phyloP scores from a whole-genome alignment of 2,113 vertebrate genomes.

The Tragelaphus imberbis region DNA sequence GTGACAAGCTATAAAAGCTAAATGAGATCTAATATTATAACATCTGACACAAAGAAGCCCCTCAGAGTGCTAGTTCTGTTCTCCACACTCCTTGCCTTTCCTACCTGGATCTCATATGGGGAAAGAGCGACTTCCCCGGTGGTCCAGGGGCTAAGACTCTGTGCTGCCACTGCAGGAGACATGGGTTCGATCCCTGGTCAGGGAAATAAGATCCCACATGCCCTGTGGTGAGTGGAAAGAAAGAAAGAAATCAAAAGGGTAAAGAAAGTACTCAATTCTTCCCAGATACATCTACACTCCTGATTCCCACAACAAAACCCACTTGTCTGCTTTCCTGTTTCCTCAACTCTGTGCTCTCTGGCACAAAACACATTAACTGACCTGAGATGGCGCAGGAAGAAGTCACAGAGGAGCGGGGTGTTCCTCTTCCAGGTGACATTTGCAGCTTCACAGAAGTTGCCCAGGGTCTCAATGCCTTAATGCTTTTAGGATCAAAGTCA shows the following conservation, averaged over 20 bases:
- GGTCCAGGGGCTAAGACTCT: neutral
- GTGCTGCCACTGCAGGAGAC: neutral
- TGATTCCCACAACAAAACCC: neutral
- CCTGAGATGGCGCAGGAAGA: neutral
- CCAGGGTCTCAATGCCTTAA: neutral
- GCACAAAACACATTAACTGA: neutral
- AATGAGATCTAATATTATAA: neutral
- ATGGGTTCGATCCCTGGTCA: neutral
- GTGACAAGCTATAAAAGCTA: neutral
- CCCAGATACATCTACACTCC: neutral
- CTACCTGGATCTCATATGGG: neutral
- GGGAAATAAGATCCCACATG: neutral
- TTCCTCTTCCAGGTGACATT: neutral
- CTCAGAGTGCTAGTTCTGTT: neutral
- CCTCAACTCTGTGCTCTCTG: neutral
- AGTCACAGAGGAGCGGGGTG: neutral
- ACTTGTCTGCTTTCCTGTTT: neutral
- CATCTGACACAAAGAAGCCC: neutral
- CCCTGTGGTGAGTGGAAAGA: neutral
- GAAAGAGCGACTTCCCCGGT: neutral
- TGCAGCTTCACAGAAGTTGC: neutral
- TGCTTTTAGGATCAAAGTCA: slow-evolving; percentile 6
- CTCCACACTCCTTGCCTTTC: neutral
- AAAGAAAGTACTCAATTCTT: neutral
- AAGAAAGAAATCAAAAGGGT: neutral